Evolutionary conservation across 2,797 vertebrate species (phyloP), one percentile per base, ranked within the genome.

Genomic region (Microcaecilia unicolor): DNA sequence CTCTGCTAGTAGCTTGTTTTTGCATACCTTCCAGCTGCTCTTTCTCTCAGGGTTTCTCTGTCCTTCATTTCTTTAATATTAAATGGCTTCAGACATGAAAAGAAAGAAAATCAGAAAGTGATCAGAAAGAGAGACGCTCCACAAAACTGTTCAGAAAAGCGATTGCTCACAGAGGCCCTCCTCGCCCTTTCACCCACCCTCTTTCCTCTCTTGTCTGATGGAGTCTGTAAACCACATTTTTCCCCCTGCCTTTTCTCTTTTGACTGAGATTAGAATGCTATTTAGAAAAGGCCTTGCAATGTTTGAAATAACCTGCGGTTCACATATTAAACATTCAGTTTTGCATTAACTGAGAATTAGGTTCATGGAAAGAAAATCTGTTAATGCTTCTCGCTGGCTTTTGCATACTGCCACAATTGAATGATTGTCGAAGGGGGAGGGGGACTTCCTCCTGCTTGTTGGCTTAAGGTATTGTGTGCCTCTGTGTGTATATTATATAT

Each of bases 301-400:
- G 74, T 63, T 64, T 68, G 73, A 74, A 79, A 65, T 79, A 80
- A 79, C 76, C 73, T 74, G 74, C 63, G 63, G 67, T 63, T 81
- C 80, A 79, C 83, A 72, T 78, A 73, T 81, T 79, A 81, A 83
- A 80, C 77, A 81, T 80, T n/a, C 76, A 70, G 78, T 74, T 69
- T 70, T 73, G 67, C 59, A 76, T 76, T 81, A 80, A 70, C 74
- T 72, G 69, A 70, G 76, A 80, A 77, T 80, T 77, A 74, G 64
- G 72, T 72, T 67, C 74, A 73, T 68, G 74, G 76, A 78, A 74
- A 79, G 74, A 55, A 80, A 79, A 83, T 77, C 74, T 74, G 74
- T 79, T 76, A 76, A 77, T 72, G 58, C 68, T 45, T 17, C 66
- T 65, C 65, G 67, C 68, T 66, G 55, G 70, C 76, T 74, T 70